Evolutionary conservation across 2,888 invertebrate genomes (phyloP).

Genomic region (Phyto melanocephala): DNA sequence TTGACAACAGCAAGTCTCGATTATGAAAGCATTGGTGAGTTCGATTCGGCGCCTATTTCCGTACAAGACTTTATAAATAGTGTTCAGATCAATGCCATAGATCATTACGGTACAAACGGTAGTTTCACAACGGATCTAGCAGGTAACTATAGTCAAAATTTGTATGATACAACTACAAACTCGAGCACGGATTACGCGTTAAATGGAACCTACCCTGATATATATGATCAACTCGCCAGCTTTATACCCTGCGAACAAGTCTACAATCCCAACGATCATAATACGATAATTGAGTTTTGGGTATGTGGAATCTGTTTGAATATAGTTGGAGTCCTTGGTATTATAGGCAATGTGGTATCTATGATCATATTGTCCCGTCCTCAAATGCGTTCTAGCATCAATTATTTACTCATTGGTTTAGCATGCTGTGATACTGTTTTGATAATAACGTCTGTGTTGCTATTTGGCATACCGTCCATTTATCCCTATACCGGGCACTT

Average conservation of each 20-base stretch:
- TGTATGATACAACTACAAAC: neutral
- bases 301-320: constrained; percentile 90
- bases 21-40: constrained; percentile 53
- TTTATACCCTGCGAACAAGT: constrained; percentile 70
- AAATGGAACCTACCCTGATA: constrained; percentile 5
- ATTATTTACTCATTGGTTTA: constrained; percentile 94
- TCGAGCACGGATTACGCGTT: neutral
- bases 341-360: constrained; percentile 93
- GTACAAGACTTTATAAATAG: constrained; percentile 71
- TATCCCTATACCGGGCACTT: constrained; percentile 89
- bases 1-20: constrained; percentile 47
- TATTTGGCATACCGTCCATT: constrained; percentile 93
- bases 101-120: constrained; percentile 30
- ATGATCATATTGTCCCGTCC: constrained; percentile 94
- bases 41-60: constrained; percentile 66
- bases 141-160: constrained; percentile 11
- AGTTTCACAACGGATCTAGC: neutral
- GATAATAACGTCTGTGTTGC: constrained; percentile 89
- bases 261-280: constrained; percentile 71
- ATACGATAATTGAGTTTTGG: constrained; percentile 86
- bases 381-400: constrained; percentile 97
- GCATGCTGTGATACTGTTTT: constrained; percentile 96
- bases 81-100: constrained; percentile 61
- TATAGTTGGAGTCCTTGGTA: constrained; percentile 88
- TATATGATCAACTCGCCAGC: constrained; percentile 9